These are phyloP conservation scores for Microchirus variegatus DNA, from an alignment of 2,797 vertebrate genomes.

Conservation along the genomic window DNA sequence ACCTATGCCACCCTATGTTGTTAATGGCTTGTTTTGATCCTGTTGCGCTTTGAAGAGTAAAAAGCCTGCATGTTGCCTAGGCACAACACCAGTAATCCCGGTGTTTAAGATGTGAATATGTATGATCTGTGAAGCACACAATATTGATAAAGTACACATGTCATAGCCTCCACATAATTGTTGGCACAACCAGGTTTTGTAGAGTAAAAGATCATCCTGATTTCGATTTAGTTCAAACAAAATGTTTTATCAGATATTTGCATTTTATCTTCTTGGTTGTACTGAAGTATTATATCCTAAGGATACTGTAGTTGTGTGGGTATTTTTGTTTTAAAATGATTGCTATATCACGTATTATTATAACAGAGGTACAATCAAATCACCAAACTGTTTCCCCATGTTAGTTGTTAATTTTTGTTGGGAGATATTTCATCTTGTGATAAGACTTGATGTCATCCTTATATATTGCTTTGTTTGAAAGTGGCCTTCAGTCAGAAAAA, in stretches of 20 bases:
- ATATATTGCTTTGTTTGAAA: slow-evolving; percentile 73
- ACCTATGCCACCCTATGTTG: slow-evolving; percentile 49
- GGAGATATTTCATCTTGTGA: slow-evolving; percentile 50
- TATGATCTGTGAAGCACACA: slow-evolving; percentile 72
- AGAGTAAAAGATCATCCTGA: slow-evolving; percentile 40
- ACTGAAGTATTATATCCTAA: slow-evolving; percentile 61
- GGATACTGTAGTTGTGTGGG: slow-evolving; percentile 51
- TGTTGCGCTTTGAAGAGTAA: slow-evolving; percentile 63
- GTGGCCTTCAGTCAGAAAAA: slow-evolving; percentile 75
- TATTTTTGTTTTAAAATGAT: slow-evolving; percentile 42
- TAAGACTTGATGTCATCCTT: slow-evolving; percentile 70
- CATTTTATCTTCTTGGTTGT: slow-evolving; percentile 65
- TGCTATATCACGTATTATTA: slow-evolving; percentile 56
- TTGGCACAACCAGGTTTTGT: slow-evolving; percentile 44
- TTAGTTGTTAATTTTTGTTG: slow-evolving; percentile 47
- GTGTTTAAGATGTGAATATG: slow-evolving; percentile 65
- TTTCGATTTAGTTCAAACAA: slow-evolving; percentile 54
- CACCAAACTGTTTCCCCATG: slow-evolving; percentile 36
- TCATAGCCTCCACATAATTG: slow-evolving; percentile 45
- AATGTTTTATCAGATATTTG: slow-evolving; percentile 45
- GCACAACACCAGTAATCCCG: slow-evolving; percentile 61
- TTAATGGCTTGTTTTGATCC: slow-evolving; percentile 69
- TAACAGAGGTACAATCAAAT: slow-evolving; percentile 62
- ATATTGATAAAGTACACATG: slow-evolving; percentile 60
- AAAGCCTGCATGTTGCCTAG: slow-evolving; percentile 74